Evolutionary conservation across 2,888 invertebrate species (phyloP).

Genomic region (Brachyopa scutellaris): DNA sequence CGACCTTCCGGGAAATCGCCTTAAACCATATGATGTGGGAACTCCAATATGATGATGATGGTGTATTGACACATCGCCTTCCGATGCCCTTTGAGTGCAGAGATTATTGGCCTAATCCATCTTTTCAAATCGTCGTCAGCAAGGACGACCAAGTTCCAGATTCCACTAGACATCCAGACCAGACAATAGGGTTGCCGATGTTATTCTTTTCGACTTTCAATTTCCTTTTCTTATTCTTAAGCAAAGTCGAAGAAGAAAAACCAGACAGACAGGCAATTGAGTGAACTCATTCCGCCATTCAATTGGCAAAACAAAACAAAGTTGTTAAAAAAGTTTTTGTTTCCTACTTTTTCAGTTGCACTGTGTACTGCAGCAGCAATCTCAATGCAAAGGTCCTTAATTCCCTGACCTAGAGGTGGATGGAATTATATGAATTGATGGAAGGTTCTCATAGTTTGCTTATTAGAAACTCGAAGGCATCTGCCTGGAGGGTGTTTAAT

Average conservation of each 20-base stretch:
- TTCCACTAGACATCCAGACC: slow-evolving; percentile 58
- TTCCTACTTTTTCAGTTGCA: slow-evolving; percentile 63
- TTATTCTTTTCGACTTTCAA: slow-evolving; percentile 44
- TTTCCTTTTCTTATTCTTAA: slow-evolving; percentile 25
- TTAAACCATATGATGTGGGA: slow-evolving; percentile 46
- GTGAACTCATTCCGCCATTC: slow-evolving; percentile 51
- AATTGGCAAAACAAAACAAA: slow-evolving; percentile 67
- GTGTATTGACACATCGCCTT: slow-evolving; percentile 69
- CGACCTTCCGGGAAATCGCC: slow-evolving; percentile 56
- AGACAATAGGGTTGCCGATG: slow-evolving; percentile 58
- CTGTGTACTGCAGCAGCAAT: not conserved
- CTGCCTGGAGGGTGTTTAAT: slow-evolving; percentile 51
- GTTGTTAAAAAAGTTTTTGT: slow-evolving; percentile 40
- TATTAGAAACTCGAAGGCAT: slow-evolving; percentile 63
- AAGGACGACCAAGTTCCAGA: slow-evolving; percentile 50
- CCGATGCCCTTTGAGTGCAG: slow-evolving; percentile 58
- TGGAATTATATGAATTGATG: slow-evolving; percentile 33
- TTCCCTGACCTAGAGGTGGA: slow-evolving; percentile 63
- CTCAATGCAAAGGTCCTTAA: slow-evolving; percentile 60
- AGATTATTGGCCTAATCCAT: slow-evolving; percentile 71
- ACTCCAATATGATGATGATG: slow-evolving; percentile 47
- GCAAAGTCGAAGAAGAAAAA: too few species aligned
- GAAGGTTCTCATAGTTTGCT: slow-evolving; percentile 44
- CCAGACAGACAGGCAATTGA: slow-evolving; percentile 25
- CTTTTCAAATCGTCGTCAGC: slow-evolving; percentile 60